Percentiles rank a stretch among this genome's conserved stretches.
These are phyloP conservation scores for Cephus spinipes DNA, from an alignment of 2,888 invertebrate species.

Conservation along the genomic window DNA sequence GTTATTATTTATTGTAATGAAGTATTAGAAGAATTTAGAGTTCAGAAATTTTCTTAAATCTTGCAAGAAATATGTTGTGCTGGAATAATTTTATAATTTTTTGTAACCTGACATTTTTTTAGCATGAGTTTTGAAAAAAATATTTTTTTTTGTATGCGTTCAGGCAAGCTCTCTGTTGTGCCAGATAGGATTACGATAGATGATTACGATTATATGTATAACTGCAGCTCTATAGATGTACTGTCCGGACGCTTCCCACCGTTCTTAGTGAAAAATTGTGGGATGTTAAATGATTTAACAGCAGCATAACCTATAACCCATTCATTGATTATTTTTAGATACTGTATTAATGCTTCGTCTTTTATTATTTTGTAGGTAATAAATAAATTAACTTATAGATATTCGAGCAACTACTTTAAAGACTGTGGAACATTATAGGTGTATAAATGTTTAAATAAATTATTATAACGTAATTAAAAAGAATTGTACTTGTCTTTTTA, in stretches of 20 bases:
- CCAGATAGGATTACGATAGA: background rate
- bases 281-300: background rate
- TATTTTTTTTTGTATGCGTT: too few species aligned
- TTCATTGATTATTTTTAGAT: background rate
- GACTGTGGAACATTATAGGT: slow-evolving; percentile 62
- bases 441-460: slow-evolving; percentile 63
- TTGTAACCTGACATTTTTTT: background rate
- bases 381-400: slow-evolving; percentile 51
- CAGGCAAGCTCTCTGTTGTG: background rate
- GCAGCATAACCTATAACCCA: background rate
- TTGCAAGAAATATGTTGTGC: background rate
- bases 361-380: slow-evolving; percentile 44
- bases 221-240: background rate
- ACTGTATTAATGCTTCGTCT: background rate
- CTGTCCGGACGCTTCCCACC: background rate
- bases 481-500: background rate
- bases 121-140: too few species aligned
- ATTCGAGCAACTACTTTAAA: slow-evolving; percentile 50
- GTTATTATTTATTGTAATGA: background rate
- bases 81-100: background rate
- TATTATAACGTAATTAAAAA: slow-evolving; percentile 46
- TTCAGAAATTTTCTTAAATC: background rate
- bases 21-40: background rate
- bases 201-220: background rate
- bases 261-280: background rate